phyloP scores from a whole-genome alignment of 2,797 vertebrate genomes.

The Paguma larvata region DNA sequence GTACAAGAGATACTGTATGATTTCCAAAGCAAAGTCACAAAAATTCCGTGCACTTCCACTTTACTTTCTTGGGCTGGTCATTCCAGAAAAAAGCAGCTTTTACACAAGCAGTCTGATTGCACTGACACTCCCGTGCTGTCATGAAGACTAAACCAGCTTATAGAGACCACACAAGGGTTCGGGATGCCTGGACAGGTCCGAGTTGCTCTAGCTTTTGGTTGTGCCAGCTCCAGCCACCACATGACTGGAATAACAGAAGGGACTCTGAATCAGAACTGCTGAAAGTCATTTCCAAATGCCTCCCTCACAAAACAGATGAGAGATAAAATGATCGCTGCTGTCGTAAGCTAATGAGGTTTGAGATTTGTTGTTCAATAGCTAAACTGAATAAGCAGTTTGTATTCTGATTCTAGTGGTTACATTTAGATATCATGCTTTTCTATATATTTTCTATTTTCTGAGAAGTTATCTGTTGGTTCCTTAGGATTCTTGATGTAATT shows the following conservation, averaged over 20 bases:
- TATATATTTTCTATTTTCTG: neutral
- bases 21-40: constrained; percentile 6
- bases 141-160: neutral
- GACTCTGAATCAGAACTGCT: neutral
- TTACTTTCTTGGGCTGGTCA: neutral
- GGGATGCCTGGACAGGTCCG: neutral
- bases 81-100: neutral
- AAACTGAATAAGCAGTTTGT: neutral
- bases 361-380: neutral
- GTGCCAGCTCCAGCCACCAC: neutral
- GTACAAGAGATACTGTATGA: neutral
- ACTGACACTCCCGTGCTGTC: neutral
- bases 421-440: neutral
- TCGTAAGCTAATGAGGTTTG: neutral
- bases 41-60: neutral
- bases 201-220: neutral
- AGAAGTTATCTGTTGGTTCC: neutral
- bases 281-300: neutral
- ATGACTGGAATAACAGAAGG: neutral
- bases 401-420: neutral
- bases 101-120: neutral
- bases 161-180: rapidly evolving
- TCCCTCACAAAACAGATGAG: neutral
- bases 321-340: neutral
- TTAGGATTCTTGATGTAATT: neutral